These are phyloP conservation scores for Danio albolineatus DNA, from an alignment of 2,797 vertebrate species.

Conservation along the genomic window DNA sequence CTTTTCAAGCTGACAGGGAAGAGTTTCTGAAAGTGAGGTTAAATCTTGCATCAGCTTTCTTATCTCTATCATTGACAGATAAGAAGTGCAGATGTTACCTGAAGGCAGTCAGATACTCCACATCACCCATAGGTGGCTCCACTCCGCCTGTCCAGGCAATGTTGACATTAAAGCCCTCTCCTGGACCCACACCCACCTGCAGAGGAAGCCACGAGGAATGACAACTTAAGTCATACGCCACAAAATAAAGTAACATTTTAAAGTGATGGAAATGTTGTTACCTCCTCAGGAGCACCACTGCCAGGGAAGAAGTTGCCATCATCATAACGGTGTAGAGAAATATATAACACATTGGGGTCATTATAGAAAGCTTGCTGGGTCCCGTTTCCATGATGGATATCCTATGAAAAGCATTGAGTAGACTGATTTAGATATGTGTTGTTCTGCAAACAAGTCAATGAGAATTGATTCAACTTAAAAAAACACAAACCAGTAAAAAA, in stretches of 20 bases:
- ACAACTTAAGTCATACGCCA: background rate
- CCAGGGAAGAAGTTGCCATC: conserved; percentile 97
- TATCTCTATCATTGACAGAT: background rate
- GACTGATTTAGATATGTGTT: too few species aligned
- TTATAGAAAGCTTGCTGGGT: conserved; percentile 95
- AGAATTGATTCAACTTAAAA: too few species aligned
- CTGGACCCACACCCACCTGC: conserved; percentile 91
- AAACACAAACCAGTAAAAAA: too few species aligned
- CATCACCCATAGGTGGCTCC: conserved; percentile 93
- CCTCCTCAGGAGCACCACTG: conserved; percentile 96
- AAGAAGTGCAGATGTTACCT: conserved; percentile 76
- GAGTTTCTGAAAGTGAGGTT: background rate
- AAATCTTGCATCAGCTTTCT: background rate
- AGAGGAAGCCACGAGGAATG: background rate
- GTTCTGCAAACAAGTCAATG: too few species aligned
- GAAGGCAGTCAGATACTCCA: conserved; percentile 94
- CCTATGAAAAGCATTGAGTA: conserved; percentile 71
- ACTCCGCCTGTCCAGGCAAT: conserved; percentile 96
- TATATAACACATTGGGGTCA: conserved; percentile 90
- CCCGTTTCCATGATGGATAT: conserved; percentile 97
- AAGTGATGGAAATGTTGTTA: conserved; percentile 51
- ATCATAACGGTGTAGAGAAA: conserved; percentile 95
- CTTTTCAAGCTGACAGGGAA: too few species aligned
- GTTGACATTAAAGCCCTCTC: conserved; percentile 94
- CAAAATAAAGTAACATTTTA: background rate